Evolutionary conservation across 2,113 vertebrate species (phyloP).

Genomic region (Hippocampus barbouri): DNA sequence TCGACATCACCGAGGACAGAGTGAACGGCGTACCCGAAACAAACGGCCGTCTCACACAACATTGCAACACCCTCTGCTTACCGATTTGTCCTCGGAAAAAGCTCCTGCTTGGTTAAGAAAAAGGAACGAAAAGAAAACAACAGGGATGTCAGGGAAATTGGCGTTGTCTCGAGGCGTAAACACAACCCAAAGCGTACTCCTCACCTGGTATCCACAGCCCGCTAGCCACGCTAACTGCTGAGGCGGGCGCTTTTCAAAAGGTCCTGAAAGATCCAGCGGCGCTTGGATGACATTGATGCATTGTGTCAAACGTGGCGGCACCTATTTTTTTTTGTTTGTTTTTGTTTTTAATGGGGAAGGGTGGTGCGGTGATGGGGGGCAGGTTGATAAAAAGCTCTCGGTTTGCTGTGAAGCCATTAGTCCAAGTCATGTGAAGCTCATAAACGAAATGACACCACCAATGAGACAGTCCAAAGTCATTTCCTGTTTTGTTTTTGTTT

Average conservation of each 20-base stretch:
- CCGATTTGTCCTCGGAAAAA: background rate
- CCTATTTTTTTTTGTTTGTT: slow-evolving; percentile 23
- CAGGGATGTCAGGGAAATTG: slow-evolving; percentile 8
- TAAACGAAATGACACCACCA: background rate
- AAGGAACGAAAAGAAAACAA: background rate
- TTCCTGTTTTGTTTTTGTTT: background rate
- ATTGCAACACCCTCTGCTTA: background rate
- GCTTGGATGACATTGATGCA: slow-evolving; percentile 55
- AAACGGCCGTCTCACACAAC: background rate
- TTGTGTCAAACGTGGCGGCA: slow-evolving; percentile 47
- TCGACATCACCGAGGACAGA: background rate
- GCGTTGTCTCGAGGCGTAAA: slow-evolving; percentile 31
- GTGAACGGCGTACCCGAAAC: background rate
- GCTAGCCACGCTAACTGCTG: slow-evolving; percentile 66
- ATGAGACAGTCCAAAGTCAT: background rate
- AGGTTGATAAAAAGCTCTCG: slow-evolving; percentile 21
- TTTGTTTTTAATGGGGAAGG: background rate
- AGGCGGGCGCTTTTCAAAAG: slow-evolving; percentile 63
- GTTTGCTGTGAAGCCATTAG: slow-evolving; percentile 2
- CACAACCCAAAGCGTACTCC: slow-evolving; percentile 22
- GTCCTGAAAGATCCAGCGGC: slow-evolving; percentile 74
- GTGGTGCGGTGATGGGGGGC: too few species aligned
- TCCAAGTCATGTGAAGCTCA: background rate
- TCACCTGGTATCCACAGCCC: slow-evolving; percentile 25
- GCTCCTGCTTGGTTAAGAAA: background rate